phyloP scores from a whole-genome alignment of 1,140 invertebrate genomes.

The Harpegnathos saltator region DNA sequence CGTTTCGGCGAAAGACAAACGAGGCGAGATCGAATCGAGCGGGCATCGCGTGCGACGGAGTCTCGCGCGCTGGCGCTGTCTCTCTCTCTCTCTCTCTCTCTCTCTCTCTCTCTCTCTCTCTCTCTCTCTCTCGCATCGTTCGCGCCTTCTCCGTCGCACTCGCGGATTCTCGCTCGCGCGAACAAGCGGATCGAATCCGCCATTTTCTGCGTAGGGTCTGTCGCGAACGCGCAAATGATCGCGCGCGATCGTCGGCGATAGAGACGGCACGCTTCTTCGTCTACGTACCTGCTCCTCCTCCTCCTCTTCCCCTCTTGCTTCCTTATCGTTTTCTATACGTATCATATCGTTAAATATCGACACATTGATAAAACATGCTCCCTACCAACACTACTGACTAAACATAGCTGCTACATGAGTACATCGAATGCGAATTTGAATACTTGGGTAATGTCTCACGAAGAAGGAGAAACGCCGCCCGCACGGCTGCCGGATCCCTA shows the following conservation, averaged over 20 bases:
- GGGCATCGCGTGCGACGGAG: not conserved
- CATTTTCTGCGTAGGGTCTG: too few relatives aligned
- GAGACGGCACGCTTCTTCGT: not conserved
- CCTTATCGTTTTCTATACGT: slow-evolving; percentile 3
- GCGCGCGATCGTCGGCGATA: not conserved
- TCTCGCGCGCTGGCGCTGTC: slow-evolving; percentile 63
- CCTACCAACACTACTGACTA: slow-evolving; percentile 62
- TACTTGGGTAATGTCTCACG: slow-evolving; percentile 33
- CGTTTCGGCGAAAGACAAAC: slow-evolving; percentile 42
- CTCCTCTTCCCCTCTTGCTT: not conserved
- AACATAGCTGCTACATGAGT: slow-evolving; percentile 61
- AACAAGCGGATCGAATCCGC: not conserved
- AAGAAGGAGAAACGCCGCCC: slow-evolving; percentile 38
- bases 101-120: too few relatives aligned
- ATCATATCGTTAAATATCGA: slow-evolving; percentile 50
- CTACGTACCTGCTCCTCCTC: slow-evolving; percentile 17
- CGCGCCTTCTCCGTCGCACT: not conserved
- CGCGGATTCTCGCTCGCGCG: too few relatives aligned
- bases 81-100: too few relatives aligned
- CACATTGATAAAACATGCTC: slow-evolving; percentile 63
- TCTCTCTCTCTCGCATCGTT: too few relatives aligned
- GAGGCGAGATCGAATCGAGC: slow-evolving; percentile 44
- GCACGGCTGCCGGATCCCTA: not conserved
- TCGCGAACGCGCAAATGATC: not conserved
- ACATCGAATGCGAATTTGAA: slow-evolving; percentile 31